Percentiles rank a stretch among this genome's conserved stretches.
Conservation (phyloP, 2,797 vertebrate species). For the Mallotus villosus region DNA sequence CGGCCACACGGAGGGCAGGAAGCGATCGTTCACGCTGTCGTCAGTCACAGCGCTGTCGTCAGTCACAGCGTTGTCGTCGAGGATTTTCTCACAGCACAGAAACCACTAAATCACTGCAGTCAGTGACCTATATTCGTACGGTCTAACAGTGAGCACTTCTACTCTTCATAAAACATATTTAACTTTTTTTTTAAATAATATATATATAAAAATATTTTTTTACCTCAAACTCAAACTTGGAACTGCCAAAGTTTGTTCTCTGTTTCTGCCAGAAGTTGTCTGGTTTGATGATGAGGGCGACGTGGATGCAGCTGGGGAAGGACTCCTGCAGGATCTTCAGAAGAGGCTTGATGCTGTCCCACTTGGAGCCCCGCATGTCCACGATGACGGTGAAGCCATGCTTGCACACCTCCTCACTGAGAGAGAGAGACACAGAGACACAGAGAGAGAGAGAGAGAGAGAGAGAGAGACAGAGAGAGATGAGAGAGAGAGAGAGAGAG, state of each 20-base stretch:
- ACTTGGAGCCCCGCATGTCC: slow-evolving; percentile 99
- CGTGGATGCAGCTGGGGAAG: slow-evolving; percentile 86
- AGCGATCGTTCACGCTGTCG: too few species aligned
- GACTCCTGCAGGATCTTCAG: slow-evolving; percentile 98
- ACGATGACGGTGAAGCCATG: slow-evolving; percentile 98
- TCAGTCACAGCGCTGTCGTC: not conserved
- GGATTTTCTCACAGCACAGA: too few species aligned
- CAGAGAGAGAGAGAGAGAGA: slow-evolving; percentile 34
- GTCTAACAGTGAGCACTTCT: not conserved
- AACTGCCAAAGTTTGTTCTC: slow-evolving; percentile 97
- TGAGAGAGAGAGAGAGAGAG: not conserved
- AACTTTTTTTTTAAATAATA: not conserved
- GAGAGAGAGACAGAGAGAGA: slow-evolving; percentile 19
- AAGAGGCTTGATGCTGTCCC: slow-evolving; percentile 99
- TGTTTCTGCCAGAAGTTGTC: slow-evolving; percentile 99
- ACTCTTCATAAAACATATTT: not conserved
- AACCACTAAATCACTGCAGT: not conserved
- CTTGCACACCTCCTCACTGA: slow-evolving; percentile 86
- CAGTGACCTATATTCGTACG: too few species aligned
- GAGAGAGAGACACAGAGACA: slow-evolving; percentile 35
- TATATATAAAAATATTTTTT: not conserved
- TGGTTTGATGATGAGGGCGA: slow-evolving; percentile 96
- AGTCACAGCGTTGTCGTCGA: not conserved
- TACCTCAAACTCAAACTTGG: slow-evolving; percentile 99
- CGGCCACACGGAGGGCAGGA: too few species aligned